These are phyloP conservation scores for Amblyornis subalaris DNA, from an alignment of 2,113 vertebrate species.

Conservation along the genomic window DNA sequence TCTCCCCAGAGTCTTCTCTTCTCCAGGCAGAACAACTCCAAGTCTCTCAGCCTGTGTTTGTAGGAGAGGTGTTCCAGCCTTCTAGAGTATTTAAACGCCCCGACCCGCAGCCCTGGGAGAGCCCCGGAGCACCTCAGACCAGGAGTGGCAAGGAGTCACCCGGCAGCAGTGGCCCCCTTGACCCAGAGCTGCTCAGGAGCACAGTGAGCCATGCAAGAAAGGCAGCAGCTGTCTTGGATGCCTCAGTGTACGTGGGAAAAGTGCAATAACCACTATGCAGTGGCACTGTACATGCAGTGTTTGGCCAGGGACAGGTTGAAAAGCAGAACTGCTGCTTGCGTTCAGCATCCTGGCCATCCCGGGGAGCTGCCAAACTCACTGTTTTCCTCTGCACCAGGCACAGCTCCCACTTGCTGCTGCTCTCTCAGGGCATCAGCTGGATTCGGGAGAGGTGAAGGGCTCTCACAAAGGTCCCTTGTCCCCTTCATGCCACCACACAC, in stretches of 20 bases:
- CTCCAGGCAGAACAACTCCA: background rate
- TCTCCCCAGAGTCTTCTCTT: background rate
- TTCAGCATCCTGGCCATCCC: rapidly evolving
- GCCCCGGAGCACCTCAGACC: background rate
- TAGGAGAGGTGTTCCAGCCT: background rate
- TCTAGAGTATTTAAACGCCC: background rate
- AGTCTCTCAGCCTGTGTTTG: background rate
- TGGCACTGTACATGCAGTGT: rapidly evolving
- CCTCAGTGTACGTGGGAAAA: rapidly evolving
- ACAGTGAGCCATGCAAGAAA: background rate
- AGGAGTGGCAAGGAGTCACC: background rate
- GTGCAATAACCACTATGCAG: rapidly evolving
- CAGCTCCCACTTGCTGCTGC: background rate
- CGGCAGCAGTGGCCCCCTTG: background rate
- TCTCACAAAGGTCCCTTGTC: background rate
- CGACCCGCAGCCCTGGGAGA: background rate
- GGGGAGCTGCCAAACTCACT: rapidly evolving
- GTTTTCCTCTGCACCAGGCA: background rate
- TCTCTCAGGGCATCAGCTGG: rapidly evolving
- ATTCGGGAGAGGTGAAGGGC: background rate
- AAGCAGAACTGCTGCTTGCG: background rate
- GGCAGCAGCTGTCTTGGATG: background rate
- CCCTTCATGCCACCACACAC: background rate
- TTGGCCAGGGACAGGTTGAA: background rate
- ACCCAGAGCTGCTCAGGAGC: background rate